Evolutionary conservation across 1,140 invertebrate species (phyloP).

Genomic region (Sycophaga agraensis): DNA sequence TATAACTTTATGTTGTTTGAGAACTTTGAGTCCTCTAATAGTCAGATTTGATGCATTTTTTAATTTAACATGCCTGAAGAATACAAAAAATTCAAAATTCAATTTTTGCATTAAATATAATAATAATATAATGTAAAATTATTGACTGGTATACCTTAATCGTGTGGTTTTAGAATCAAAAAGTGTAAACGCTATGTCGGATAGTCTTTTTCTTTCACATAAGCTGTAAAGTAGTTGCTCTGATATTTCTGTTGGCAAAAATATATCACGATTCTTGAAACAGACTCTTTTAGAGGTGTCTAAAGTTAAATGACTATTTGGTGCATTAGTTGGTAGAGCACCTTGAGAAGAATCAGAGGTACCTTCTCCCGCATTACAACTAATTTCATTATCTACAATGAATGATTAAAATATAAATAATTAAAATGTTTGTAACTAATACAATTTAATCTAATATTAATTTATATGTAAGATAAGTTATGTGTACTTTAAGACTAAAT

Average conservation of each 20-base stretch:
- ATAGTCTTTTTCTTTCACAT: slow-evolving; percentile 66
- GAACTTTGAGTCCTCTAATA: slow-evolving; percentile 65
- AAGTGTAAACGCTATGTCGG: slow-evolving; percentile 66
- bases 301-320: slow-evolving; percentile 38
- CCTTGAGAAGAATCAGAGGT: slow-evolving; percentile 29
- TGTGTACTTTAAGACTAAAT: background rate
- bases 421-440: background rate
- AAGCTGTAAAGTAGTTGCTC: slow-evolving; percentile 67
- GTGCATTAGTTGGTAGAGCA: slow-evolving; percentile 34
- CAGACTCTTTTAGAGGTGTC: slow-evolving; percentile 53
- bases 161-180: slow-evolving; percentile 69
- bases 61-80: slow-evolving; percentile 57
- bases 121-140: background rate
- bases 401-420: background rate
- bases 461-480: too few relatives aligned
- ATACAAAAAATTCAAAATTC: background rate
- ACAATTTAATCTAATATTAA: too few relatives aligned
- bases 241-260: slow-evolving; percentile 69
- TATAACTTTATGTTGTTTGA: slow-evolving; percentile 68
- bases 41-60: slow-evolving; percentile 63
- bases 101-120: background rate
- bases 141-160: slow-evolving; percentile 53
- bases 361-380: slow-evolving; percentile 31
- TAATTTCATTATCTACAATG: slow-evolving; percentile 29
- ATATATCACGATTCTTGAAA: slow-evolving; percentile 67